Percentiles rank a stretch among this genome's conserved stretches.
phyloP scores from a whole-genome alignment of 2,113 vertebrate species.

The Bettongia penicillata region DNA sequence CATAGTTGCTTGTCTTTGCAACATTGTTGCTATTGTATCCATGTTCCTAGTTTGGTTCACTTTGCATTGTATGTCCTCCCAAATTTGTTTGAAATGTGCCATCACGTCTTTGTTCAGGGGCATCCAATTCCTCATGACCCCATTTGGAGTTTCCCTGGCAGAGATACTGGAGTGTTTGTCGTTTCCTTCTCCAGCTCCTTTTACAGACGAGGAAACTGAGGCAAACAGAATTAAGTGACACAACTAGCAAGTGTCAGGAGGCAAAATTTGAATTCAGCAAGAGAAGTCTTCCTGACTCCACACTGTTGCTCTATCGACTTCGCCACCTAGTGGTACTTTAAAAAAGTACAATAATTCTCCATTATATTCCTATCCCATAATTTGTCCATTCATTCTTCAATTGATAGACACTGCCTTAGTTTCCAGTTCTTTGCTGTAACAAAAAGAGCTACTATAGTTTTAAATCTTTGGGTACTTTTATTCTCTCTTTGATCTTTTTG shows the following conservation, averaged over 20 bases:
- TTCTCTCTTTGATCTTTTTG: neutral
- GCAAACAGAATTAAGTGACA: neutral
- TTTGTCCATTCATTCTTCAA: neutral
- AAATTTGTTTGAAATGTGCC: neutral
- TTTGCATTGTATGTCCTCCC: neutral
- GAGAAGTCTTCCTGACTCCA: too few species aligned
- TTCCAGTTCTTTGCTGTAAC: neutral
- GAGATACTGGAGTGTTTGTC: neutral
- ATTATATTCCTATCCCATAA: neutral
- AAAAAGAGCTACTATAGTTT: neutral
- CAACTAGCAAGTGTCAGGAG: neutral
- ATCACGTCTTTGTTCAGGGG: neutral
- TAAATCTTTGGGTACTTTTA: neutral
- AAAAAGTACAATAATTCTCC: neutral
- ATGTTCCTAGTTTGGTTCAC: neutral
- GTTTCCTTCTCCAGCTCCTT: neutral
- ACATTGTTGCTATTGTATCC: neutral
- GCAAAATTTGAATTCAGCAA: neutral
- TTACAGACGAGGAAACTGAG: neutral
- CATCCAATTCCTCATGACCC: neutral
- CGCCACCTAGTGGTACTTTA: neutral
- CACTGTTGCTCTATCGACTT: neutral
- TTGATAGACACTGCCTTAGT: neutral
- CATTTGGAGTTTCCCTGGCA: neutral
- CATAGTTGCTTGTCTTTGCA: neutral